These are phyloP conservation scores for Zoanthus solanderi DNA, from an alignment of 92 coral and sea anemone genomes.

Conservation along the genomic window DNA sequence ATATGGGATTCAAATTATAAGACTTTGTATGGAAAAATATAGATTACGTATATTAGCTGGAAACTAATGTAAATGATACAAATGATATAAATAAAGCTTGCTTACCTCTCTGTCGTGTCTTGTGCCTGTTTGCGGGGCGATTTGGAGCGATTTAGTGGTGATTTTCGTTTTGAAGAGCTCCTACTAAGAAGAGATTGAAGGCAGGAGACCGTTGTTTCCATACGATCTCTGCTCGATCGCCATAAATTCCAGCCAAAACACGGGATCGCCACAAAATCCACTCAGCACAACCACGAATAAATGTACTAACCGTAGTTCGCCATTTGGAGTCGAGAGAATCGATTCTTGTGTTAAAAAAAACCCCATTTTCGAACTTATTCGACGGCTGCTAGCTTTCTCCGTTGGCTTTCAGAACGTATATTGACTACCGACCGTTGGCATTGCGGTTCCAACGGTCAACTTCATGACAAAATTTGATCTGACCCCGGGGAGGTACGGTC, in stretches of 20 bases:
- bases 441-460: too few species aligned
- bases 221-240: not conserved
- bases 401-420: too few species aligned
- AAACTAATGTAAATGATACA: not conserved
- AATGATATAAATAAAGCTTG: not conserved
- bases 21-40: constrained; percentile 1
- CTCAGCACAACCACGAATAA: not conserved
- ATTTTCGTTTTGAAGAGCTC: not conserved
- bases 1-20: not conserved
- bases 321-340: not conserved
- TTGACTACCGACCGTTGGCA: too few species aligned
- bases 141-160: not conserved
- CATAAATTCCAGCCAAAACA: not conserved
- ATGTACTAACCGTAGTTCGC: not conserved
- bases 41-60: not conserved
- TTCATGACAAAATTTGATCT: too few species aligned
- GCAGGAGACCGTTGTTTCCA: not conserved
- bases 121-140: not conserved
- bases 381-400: too few species aligned
- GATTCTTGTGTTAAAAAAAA: not conserved
- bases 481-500: too few species aligned
- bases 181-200: not conserved
- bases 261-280: not conserved
- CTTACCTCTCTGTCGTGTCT: not conserved
- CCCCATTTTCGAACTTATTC: too few species aligned